Percentiles rank a stretch among this genome's conserved stretches.
These are phyloP conservation scores for Sus cebifrons DNA, from an alignment of 2,797 vertebrate species.

Conservation along the genomic window DNA sequence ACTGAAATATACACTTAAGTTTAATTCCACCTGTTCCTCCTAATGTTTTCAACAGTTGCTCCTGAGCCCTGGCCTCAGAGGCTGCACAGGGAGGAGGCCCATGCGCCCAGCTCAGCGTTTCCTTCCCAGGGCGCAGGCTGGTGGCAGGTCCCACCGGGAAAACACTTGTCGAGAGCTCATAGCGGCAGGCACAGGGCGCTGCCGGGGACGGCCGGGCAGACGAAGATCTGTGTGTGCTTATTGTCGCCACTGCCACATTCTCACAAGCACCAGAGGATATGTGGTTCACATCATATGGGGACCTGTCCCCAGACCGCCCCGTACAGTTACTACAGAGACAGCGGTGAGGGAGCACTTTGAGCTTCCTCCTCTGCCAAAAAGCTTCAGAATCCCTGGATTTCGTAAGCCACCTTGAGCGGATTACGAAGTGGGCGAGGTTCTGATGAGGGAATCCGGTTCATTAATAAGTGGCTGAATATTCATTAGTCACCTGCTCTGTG, in stretches of 20 bases:
- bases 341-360: background rate
- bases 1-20: background rate
- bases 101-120: fast-evolving
- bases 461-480: background rate
- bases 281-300: background rate
- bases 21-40: background rate
- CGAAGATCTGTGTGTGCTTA: fast-evolving
- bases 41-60: fast-evolving
- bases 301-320: background rate
- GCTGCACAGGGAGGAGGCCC: fast-evolving
- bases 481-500: background rate
- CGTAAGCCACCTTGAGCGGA: no score
- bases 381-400: no score
- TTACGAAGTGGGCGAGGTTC: background rate
- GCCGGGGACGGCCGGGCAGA: background rate
- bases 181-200: fast-evolving
- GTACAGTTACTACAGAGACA: background rate
- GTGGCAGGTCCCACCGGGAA: background rate
- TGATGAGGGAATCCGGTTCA: background rate
- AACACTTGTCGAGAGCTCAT: background rate
- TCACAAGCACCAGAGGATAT: background rate
- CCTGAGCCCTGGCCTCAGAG: background rate
- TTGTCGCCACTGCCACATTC: background rate
- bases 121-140: background rate
- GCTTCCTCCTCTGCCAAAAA: background rate